Conservation (phyloP, 2,888 invertebrate species). For the Pollenia griseotomentosa region DNA sequence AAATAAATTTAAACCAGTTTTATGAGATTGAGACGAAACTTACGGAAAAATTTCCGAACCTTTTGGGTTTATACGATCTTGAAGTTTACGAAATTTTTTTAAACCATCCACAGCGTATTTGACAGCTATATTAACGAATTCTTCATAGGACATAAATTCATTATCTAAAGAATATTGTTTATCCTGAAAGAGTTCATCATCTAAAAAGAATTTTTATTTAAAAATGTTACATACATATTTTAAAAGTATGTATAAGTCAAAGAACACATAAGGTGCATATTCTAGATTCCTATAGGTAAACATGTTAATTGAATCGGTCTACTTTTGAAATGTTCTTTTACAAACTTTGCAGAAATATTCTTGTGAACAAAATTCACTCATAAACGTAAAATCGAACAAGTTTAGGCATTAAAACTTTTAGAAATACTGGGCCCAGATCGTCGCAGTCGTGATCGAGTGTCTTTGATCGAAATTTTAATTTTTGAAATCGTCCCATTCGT, state of each 20-base stretch:
- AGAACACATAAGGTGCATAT: neutral
- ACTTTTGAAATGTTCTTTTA: no score
- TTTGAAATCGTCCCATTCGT: no score
- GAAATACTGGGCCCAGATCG: no score
- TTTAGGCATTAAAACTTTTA: no score
- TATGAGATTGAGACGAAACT: constrained; percentile 28
- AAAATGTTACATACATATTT: no score
- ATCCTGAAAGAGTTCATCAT: constrained; percentile 70
- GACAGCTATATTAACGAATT: constrained; percentile 71
- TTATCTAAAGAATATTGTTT: constrained; percentile 71
- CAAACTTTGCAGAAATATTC: no score
- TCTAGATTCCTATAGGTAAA: no score
- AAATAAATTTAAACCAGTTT: neutral
- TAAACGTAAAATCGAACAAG: no score
- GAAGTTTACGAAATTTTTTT: constrained; percentile 88
- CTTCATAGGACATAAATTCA: constrained; percentile 76
- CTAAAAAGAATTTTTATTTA: constrained; percentile 59
- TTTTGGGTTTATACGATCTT: constrained; percentile 86
- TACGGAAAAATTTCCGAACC: constrained; percentile 76
- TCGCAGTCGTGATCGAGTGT: no score
- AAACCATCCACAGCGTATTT: constrained; percentile 84
- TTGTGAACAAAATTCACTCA: no score
- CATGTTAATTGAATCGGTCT: no score
- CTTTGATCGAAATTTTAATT: no score
- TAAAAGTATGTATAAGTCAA: neutral